Evolutionary conservation across 2,113 vertebrate genomes (phyloP), one percentile per base, ranked within the genome.

Genomic region (Microcebus ravelobensis): DNA sequence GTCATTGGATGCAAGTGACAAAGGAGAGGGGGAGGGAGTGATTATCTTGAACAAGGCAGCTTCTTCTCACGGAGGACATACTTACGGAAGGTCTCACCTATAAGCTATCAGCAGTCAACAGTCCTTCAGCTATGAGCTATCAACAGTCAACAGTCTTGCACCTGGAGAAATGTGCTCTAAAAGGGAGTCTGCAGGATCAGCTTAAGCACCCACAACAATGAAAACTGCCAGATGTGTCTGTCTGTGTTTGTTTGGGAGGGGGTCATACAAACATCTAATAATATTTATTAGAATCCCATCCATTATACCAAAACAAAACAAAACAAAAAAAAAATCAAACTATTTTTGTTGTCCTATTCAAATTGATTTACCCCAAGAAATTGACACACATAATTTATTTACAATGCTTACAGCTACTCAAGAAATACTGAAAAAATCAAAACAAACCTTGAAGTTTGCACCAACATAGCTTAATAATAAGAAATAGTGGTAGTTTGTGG

Each of bases 131-230:
- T 67, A 10, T 82, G 45, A 81, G 31, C 29, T 57, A 57, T 57
- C 25, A 67, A 6, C 2, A 39, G 5, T 45, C 14, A 34, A n/a
- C 34, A n/a, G 27, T 61, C 21, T 21, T 23, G 2, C 50, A 76
- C 2, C 15, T 63, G 59, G 3, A 71, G 2, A 81, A 52, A 85
- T 36, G 15, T 25, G 34, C 50, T 39, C 57, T 70, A 15, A 71
- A 79, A 50, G 36, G 6, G 27, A 2, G 67, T 63, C 5, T 34
- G 13, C 0, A 0, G 13, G 48, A 34, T 55, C 1, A n/a, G 18
- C 5, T 23, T 34, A 27, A 80, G 27, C 20, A 42, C 8, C n/a
- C 45, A 61, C 6, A 48, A 10, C 20, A 70, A 1, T 15, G 39
- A 77, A 50, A 73, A n/a, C 3, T 48, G 48, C 12, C 3, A 10